Percentiles rank a stretch among this genome's conserved stretches.
Conservation (phyloP, 2,888 invertebrate species). For the Toxonevra muliebris region DNA sequence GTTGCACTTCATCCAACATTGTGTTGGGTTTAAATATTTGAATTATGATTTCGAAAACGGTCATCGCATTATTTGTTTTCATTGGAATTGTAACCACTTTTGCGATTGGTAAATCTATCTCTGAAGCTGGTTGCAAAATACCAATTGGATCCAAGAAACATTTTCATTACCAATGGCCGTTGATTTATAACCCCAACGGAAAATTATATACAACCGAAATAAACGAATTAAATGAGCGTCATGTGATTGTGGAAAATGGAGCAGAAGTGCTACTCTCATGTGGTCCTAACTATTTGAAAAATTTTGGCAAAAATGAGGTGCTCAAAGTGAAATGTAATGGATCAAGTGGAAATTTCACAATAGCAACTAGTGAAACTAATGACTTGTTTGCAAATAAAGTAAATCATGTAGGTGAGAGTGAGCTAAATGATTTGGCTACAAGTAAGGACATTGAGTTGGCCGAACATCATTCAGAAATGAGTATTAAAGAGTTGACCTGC, state of each 20-base stretch:
- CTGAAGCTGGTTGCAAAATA: constrained; percentile 19
- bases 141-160: constrained; percentile 26
- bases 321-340: constrained; percentile 38
- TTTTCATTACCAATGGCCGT: constrained; percentile 31
- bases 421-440: no score
- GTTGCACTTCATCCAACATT: no score
- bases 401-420: neutral
- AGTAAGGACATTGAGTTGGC: no score
- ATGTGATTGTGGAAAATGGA: constrained; percentile 26
- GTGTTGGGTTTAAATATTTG: no score
- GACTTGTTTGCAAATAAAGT: constrained; percentile 7
- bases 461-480: constrained; percentile 1
- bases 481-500: constrained; percentile 43
- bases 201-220: constrained; percentile 24
- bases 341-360: constrained; percentile 32
- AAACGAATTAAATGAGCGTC: constrained; percentile 9
- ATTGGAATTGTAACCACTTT: no score
- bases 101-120: neutral
- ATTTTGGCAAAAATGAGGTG: constrained; percentile 34
- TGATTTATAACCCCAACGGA: constrained; percentile 27
- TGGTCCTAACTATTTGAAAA: constrained; percentile 44
- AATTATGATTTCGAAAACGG: no score
- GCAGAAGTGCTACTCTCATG: constrained; percentile 43
- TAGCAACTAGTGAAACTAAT: constrained; percentile 4
- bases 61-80: no score